phyloP scores from a whole-genome alignment of 2,888 invertebrate species.

The Philaethria dido region DNA sequence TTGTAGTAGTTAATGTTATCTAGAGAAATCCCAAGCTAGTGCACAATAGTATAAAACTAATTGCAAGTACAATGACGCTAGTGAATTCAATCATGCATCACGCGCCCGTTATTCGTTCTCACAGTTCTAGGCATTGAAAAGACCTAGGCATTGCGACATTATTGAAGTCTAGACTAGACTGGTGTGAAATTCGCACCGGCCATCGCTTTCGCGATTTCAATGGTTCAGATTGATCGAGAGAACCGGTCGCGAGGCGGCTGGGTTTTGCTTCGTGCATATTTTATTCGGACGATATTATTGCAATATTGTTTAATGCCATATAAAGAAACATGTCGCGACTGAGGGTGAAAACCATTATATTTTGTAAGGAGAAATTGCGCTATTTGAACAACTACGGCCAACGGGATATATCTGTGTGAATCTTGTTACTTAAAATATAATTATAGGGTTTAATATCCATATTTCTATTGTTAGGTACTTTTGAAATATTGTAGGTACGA shows the following conservation, averaged over 20 bases:
- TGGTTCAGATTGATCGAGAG: constrained; percentile 69
- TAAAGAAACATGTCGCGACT: constrained; percentile 25
- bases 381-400: constrained; percentile 12
- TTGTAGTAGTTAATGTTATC: constrained; percentile 19
- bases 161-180: constrained; percentile 71
- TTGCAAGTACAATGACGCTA: constrained; percentile 23
- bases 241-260: constrained; percentile 67
- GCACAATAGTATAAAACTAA: constrained; percentile 28
- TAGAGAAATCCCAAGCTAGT: constrained; percentile 19
- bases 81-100: constrained; percentile 55
- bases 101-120: constrained; percentile 71
- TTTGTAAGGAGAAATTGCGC: constrained; percentile 25
- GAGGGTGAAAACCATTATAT: constrained; percentile 19
- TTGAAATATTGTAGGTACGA: background rate
- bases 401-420: constrained; percentile 18
- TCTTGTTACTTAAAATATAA: constrained; percentile 8
- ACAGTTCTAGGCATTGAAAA: constrained; percentile 66
- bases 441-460: constrained; percentile 6
- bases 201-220: constrained; percentile 76
- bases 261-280: constrained; percentile 44
- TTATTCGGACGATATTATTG: constrained; percentile 28
- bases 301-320: constrained; percentile 26
- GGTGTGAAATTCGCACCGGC: constrained; percentile 80
- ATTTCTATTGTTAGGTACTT: constrained; percentile 4
- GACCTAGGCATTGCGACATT: constrained; percentile 65